These are phyloP conservation scores for Channa striata DNA, from an alignment of 2,797 vertebrate species.

Conservation along the genomic window DNA sequence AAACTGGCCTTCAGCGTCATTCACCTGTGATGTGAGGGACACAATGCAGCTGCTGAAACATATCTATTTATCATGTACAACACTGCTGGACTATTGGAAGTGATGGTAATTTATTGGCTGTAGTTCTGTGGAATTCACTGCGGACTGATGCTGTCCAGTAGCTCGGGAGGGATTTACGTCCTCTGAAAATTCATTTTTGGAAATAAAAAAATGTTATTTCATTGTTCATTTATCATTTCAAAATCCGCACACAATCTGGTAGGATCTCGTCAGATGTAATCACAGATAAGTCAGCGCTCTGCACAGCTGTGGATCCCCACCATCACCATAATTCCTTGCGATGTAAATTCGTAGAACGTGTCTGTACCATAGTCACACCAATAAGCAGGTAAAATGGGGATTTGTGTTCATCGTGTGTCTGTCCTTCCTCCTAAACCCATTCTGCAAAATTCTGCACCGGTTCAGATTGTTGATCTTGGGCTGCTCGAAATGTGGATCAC, in stretches of 20 bases:
- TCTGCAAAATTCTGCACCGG: constrained; percentile 2
- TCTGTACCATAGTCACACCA: neutral
- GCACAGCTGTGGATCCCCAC: neutral
- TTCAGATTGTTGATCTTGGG: constrained; percentile 22
- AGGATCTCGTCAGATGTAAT: neutral
- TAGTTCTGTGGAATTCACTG: neutral
- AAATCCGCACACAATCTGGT: too few relatives aligned
- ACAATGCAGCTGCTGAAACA: constrained; percentile 23
- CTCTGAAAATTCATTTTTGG: neutral
- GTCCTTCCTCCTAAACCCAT: neutral
- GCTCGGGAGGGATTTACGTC: neutral
- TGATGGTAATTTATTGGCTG: neutral
- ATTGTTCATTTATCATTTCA: too few relatives aligned
- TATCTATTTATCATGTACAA: neutral
- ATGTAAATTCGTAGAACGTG: too few relatives aligned
- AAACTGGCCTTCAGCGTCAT: constrained; percentile 39
- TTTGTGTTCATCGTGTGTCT: neutral
- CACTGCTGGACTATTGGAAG: neutral
- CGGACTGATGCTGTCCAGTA: neutral
- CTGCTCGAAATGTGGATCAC: constrained; percentile 40
- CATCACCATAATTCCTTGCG: too few relatives aligned
- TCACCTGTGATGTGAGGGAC: constrained; percentile 36
- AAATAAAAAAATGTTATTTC: too few relatives aligned
- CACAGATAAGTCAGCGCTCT: neutral
- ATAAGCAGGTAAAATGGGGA: neutral